Percentiles rank a stretch among this genome's conserved stretches.
Conservation (phyloP, 2,797 vertebrate genomes). For the Molossus alvarezi region DNA sequence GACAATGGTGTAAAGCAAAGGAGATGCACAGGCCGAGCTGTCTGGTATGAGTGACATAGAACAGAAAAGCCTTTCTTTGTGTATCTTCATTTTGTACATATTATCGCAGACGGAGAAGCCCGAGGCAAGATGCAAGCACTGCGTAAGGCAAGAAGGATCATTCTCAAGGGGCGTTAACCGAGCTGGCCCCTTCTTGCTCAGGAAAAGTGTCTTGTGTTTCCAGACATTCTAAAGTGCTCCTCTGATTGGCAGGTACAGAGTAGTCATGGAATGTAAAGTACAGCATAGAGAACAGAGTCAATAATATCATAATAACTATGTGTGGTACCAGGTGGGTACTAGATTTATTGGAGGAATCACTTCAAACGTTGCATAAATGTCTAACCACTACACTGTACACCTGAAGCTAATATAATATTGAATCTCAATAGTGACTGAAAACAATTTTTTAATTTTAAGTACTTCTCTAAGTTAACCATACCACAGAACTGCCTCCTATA, state of each 20-base stretch:
- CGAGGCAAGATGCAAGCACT: background rate
- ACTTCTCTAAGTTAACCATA: slow-evolving; percentile 29
- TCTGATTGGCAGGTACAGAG: background rate
- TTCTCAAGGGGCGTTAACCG: background rate
- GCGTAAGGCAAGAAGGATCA: background rate
- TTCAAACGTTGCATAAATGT: background rate
- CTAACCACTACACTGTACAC: background rate
- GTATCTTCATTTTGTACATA: slow-evolving; percentile 3
- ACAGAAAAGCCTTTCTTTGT: background rate
- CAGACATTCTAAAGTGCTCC: slow-evolving; percentile 39
- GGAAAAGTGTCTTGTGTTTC: background rate
- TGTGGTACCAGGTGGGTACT: background rate
- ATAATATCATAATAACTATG: background rate
- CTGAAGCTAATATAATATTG: background rate
- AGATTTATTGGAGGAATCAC: background rate
- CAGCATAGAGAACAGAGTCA: background rate
- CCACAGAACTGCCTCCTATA: background rate
- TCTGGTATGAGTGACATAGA: background rate
- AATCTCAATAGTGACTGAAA: background rate
- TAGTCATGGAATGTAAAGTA: background rate
- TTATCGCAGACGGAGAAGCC: background rate
- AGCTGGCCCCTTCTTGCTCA: background rate
- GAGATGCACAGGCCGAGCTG: background rate
- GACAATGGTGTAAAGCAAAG: background rate
- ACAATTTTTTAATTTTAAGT: background rate